Conservation (phyloP, 2,113 vertebrate genomes). For the Istiophorus platypterus region DNA sequence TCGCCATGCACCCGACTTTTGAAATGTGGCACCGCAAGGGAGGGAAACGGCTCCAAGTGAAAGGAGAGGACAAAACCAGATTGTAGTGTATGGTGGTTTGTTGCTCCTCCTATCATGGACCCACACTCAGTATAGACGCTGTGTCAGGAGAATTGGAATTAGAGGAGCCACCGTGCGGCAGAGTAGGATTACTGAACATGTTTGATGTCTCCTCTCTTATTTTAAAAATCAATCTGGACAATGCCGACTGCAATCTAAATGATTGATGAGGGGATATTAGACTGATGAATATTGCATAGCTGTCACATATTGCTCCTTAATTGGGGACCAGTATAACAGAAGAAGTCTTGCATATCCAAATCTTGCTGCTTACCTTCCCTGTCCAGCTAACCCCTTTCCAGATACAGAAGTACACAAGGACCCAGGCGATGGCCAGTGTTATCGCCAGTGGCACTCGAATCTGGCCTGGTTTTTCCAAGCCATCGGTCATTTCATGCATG, state of each 20-base stretch:
- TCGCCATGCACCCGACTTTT: conserved; percentile 58
- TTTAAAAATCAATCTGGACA: conserved; percentile 68
- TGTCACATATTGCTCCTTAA: conserved; percentile 45
- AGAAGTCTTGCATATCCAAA: conserved; percentile 35
- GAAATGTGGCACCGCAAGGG: conserved; percentile 66
- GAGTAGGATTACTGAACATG: conserved; percentile 58
- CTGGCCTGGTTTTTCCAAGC: conserved; percentile 96
- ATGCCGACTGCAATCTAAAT: conserved; percentile 62
- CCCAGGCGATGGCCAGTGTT: conserved; percentile 97
- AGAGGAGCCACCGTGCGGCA: conserved; percentile 59
- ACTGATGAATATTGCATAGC: conserved; percentile 71
- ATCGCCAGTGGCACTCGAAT: conserved; percentile 94
- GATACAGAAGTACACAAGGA: conserved; percentile 99
- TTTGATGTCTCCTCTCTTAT: conserved; percentile 59
- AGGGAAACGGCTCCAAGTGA: conserved; percentile 53
- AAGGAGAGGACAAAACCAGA: conserved; percentile 63
- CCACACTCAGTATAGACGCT: conserved; percentile 67
- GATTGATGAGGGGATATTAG: conserved; percentile 75
- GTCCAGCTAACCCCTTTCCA: conserved; percentile 99
- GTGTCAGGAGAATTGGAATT: conserved; percentile 74
- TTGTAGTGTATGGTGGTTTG: conserved; percentile 54
- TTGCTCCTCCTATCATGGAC: conserved; percentile 72
- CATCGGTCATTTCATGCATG: conserved; percentile 97
- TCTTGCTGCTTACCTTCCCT: conserved; percentile 92
- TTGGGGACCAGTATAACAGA: conserved; percentile 21